These are phyloP conservation scores for Phalera bucephala DNA, from an alignment of 2,888 invertebrate species.

Conservation along the genomic window DNA sequence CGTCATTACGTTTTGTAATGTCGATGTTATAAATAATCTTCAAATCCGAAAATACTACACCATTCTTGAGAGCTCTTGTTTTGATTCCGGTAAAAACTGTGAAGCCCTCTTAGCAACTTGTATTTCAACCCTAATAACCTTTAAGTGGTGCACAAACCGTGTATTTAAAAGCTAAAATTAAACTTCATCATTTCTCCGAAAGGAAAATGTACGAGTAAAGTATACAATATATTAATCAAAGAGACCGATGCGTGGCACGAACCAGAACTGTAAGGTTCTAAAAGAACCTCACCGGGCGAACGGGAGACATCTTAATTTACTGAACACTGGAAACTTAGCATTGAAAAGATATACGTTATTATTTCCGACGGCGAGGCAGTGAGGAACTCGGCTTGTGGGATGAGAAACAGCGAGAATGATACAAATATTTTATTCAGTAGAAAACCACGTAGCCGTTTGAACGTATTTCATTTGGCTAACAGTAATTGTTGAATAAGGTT, in stretches of 20 bases:
- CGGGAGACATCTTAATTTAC: conserved; percentile 24
- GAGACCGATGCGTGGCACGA: not conserved
- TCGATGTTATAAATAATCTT: too few relatives aligned
- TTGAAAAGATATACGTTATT: conserved; percentile 35
- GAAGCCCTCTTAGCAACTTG: too few relatives aligned
- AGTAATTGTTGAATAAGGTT: too few relatives aligned
- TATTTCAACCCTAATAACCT: too few relatives aligned
- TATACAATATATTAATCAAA: not conserved
- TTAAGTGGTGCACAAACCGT: not conserved
- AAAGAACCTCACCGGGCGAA: conserved; percentile 2
- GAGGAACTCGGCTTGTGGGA: not conserved
- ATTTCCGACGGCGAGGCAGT: conserved; percentile 20
- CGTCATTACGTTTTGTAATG: too few relatives aligned
- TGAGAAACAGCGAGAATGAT: conserved; percentile 5
- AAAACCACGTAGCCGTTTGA: too few relatives aligned
- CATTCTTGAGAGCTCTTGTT: too few relatives aligned
- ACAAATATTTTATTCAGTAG: too few relatives aligned
- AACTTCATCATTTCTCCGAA: not conserved
- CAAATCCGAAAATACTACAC: too few relatives aligned
- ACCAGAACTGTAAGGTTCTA: not conserved
- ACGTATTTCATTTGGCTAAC: too few relatives aligned
- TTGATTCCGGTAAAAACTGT: too few relatives aligned
- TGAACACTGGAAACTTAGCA: conserved; percentile 28
- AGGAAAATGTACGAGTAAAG: not conserved
- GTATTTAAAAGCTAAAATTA: not conserved